Conservation (phyloP, 2,797 vertebrate genomes). For the Labeo calbasu region DNA sequence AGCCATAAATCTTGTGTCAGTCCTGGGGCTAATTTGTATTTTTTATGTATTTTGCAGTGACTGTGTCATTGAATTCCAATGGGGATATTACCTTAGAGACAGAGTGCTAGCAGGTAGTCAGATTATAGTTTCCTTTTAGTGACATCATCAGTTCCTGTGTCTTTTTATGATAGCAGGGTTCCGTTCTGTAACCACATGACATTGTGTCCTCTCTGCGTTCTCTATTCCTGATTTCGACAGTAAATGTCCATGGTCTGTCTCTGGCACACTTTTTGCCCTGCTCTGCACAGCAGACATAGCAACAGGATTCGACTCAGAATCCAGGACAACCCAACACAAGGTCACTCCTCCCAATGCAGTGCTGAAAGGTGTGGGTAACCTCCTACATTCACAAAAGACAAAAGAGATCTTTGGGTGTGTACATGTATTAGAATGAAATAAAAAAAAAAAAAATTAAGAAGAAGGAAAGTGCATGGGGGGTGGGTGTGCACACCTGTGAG, state of each 20-base stretch:
- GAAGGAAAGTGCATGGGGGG: background rate
- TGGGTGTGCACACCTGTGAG: constrained; percentile 4
- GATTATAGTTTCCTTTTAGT: background rate
- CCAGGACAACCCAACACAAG: constrained; percentile 73
- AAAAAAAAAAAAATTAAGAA: background rate
- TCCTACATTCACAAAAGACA: constrained; percentile 70
- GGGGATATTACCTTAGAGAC: background rate
- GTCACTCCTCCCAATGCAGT: constrained; percentile 76
- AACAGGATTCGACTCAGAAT: constrained; percentile 64
- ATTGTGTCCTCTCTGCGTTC: background rate
- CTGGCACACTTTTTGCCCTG: constrained; percentile 50
- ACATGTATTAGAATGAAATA: constrained; percentile 48
- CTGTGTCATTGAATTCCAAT: background rate
- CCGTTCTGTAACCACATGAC: background rate
- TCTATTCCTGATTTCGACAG: background rate
- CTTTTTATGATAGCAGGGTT: constrained; percentile 2
- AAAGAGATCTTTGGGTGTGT: constrained; percentile 57
- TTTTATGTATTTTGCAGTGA: background rate
- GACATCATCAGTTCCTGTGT: background rate
- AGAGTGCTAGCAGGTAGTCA: background rate
- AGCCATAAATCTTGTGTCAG: background rate
- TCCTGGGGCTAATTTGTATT: background rate
- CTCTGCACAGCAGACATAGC: constrained; percentile 33
- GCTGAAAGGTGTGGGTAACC: constrained; percentile 79
- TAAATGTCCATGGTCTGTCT: constrained; percentile 27